Evolutionary conservation across 2,113 vertebrate species (phyloP).

Genomic region (Eubucco bourcierii): DNA sequence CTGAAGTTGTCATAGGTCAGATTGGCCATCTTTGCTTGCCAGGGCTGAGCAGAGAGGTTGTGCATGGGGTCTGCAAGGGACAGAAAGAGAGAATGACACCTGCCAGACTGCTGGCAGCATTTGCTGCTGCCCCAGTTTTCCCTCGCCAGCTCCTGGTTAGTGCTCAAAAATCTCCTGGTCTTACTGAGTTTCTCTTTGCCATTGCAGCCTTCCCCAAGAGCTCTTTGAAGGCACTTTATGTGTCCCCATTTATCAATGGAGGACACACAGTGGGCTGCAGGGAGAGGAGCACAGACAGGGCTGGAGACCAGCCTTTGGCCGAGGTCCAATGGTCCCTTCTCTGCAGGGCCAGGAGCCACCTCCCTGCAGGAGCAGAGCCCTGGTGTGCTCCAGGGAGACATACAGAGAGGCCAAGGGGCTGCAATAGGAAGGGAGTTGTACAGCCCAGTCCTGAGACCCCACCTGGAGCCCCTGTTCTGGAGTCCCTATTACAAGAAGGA

Average conservation of each 20-base stretch:
- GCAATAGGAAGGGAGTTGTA: not conserved
- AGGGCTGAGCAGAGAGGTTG: slow-evolving; percentile 75
- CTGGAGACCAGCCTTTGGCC: not conserved
- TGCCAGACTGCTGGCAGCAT: not conserved
- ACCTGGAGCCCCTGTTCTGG: too few relatives aligned
- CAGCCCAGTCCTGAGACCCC: not conserved
- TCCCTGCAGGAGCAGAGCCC: not conserved
- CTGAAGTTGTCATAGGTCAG: slow-evolving; percentile 78
- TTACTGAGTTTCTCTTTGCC: not conserved
- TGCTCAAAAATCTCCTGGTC: not conserved
- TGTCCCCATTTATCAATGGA: not conserved
- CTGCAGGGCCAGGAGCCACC: not conserved
- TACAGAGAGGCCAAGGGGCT: slow-evolving; percentile 53
- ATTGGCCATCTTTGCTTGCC: slow-evolving; percentile 77
- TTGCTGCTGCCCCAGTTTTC: not conserved
- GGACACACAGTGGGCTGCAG: not conserved
- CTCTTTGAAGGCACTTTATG: not conserved
- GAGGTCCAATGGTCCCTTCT: not conserved
- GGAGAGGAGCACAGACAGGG: not conserved
- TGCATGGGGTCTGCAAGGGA: slow-evolving; percentile 76
- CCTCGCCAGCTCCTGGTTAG: not conserved
- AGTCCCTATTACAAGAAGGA: too few relatives aligned
- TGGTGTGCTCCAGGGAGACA: fast-evolving
- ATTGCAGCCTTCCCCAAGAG: not conserved
- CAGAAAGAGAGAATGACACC: not conserved